Base-by-base conservation (phyloP, 1,140 invertebrate genomes). In the Aphidius ervi region DNA sequence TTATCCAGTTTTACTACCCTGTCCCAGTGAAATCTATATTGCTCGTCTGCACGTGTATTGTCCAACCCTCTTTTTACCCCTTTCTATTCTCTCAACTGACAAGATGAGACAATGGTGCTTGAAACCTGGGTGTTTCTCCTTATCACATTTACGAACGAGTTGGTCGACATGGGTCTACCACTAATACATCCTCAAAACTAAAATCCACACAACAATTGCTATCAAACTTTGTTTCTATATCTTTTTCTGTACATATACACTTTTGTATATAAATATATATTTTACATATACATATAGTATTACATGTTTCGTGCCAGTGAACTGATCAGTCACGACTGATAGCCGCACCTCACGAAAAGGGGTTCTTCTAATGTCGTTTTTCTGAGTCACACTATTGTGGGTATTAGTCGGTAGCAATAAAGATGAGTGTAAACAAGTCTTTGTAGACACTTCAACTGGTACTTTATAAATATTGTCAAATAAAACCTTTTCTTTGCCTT, bases 321-420 rank as follows among this genome's bases (percentile, higher is more conserved):
- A 31, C 65, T 69, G 72, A 74, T 74, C 68, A 67, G 53, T 61
- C 63, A 63, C 68, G 59, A 67, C 67, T 69, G 70, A 74, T 74
- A 70, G 69, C 65, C 69, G 48, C 66, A 63, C 69, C 69, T 73
- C 69, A 72, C 70, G 71, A 70, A 71, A 67, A 64, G 68, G 64
- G 62, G 64, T 71, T 56, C 46, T 47, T 54, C 67, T 71, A 74
- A 70, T 66, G 65, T 54, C 58, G 9, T 45, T 31, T 31, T 31
- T 47, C 69, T 74, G 72, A 73, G 59, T 74, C 71, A 74, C 60
- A 65, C 60, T 57, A 56, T 56, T 56, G 48, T 57, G 62, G 65
- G 61, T 65, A 70, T 74, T 71, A 66, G 59, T 65, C 67, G 65
- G 67, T 67, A 72, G 72, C 72, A 74, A 72, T 74, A 74, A 73